Percentiles rank a stretch among this genome's conserved stretches.
These are phyloP conservation scores for Ichneumoninae sp. DNA, from an alignment of 2,888 invertebrate genomes.

Conservation along the genomic window DNA sequence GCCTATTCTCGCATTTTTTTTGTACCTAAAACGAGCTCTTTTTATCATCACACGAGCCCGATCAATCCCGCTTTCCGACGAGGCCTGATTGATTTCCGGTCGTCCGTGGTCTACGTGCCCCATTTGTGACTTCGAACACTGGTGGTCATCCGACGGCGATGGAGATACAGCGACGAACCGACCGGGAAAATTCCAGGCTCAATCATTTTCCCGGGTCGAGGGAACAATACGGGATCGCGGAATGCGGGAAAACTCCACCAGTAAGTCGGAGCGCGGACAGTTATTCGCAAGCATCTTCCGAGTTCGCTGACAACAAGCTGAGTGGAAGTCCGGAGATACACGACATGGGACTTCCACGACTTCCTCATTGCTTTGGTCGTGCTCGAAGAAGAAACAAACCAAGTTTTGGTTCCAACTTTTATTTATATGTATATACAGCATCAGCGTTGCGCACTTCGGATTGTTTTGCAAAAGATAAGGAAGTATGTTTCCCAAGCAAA, in stretches of 20 bases:
- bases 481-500: neutral
- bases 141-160: neutral
- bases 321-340: neutral
- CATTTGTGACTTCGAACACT: neutral
- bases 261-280: neutral
- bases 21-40: neutral
- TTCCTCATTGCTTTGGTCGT: neutral
- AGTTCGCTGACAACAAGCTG: conserved; percentile 2
- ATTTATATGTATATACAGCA: neutral
- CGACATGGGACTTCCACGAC: neutral
- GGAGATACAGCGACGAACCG: conserved; percentile 2
- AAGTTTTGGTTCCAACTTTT: neutral
- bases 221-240: neutral
- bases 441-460: neutral
- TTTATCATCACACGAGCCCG: conserved; percentile 9
- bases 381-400: neutral
- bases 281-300: neutral
- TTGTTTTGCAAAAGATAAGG: neutral
- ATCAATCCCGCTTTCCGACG: conserved; percentile 18
- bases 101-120: conserved; percentile 11
- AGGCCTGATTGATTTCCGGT: conserved; percentile 59
- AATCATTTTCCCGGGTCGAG: conserved; percentile 31
- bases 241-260: neutral
- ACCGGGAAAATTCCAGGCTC: conserved; percentile 1
- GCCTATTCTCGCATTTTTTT: neutral